A percentile compares a stretch with the other conserved stretches of the same genome.
Conservation (phyloP, 2,888 invertebrate genomes). For the Phragmatobia fuliginosa region DNA sequence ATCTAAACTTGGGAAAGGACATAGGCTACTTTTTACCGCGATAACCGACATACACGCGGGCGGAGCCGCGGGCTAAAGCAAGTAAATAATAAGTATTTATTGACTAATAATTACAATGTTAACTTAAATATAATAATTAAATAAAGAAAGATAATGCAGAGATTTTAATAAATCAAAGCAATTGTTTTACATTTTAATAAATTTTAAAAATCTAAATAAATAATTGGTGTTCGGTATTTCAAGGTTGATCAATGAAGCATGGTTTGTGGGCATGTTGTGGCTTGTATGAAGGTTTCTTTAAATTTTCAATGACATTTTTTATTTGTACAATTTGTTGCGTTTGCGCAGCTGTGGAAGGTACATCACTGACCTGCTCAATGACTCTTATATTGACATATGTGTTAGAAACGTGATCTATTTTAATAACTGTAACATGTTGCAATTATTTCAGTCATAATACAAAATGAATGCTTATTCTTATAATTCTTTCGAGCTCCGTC, state of each 20-base stretch:
- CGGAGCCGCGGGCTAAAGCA: too few species aligned
- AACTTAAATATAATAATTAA: too few species aligned
- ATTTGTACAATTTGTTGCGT: not conserved
- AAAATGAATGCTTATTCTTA: not conserved
- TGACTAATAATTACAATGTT: too few species aligned
- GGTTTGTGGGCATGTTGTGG: not conserved
- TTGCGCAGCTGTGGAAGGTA: slow-evolving; percentile 16
- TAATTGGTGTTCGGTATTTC: too few species aligned
- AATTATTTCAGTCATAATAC: not conserved
- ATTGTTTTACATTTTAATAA: too few species aligned
- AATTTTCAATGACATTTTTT: slow-evolving; percentile 7
- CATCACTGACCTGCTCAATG: slow-evolving; percentile 38
- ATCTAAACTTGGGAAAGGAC: too few species aligned
- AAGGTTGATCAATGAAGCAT: not conserved
- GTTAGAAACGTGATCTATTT: not conserved
- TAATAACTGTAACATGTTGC: not conserved
- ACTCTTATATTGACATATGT: slow-evolving; percentile 4
- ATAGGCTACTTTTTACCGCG: too few species aligned
- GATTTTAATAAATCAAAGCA: too few species aligned
- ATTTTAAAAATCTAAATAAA: not conserved
- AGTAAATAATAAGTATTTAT: too few species aligned
- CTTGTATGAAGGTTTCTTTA: not conserved
- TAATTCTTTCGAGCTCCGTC: not conserved
- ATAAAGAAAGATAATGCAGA: too few species aligned
- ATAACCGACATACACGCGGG: too few species aligned